Evolutionary conservation across 2,113 vertebrate genomes (phyloP), one percentile per base, ranked within the genome.

Genomic region (Amphiprion percula): DNA sequence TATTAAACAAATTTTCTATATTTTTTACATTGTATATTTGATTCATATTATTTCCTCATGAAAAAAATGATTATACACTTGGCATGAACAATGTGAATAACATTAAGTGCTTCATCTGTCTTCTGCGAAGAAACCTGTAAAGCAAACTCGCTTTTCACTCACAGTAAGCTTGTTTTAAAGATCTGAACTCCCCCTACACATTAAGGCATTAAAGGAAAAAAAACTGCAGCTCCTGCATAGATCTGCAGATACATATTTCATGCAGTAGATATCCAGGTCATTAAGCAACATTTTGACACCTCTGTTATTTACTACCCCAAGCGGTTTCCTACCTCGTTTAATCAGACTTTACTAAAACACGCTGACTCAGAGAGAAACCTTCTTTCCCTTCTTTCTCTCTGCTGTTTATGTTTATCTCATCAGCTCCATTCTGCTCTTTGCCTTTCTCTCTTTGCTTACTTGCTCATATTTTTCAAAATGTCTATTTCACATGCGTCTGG

Each of bases 201-300:
- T 85, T 84, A 82, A 83, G 37, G 70, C 72, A 74, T 74, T 75
- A 76, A 58, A 74, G 67, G 19, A 30, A 54, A 53, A 47, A 39
- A 55, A 37, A 69, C 63, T 12, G 71, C 53, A 26, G 79, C 81
- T 82, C 69, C 77, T 78, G 77, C 80, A 60, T 68, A 70, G 82
- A 84, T 83, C 70, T 84, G 74, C 84, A 85, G 80, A 69, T 87
- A 77, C 73, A 85, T 90, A 89, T 90, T 90, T 91, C 82, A 89
- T 75, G 72, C 80, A 69, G 63, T 78, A 83, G 79, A 91, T 90
- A 83, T 86, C 75, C 87, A 88, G 86, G 87, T 88, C 92, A 93
- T 90, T 91, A 91, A 93, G 84, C 87, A 92, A 82, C 88, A 84
- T 83, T 87, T 72, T 90, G 90, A 92, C 90, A 91, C 92, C 73